Evolutionary conservation across 1,140 invertebrate genomes (phyloP), one percentile per base, ranked within the genome.

Genomic region (Harlomillsia oculata): DNA sequence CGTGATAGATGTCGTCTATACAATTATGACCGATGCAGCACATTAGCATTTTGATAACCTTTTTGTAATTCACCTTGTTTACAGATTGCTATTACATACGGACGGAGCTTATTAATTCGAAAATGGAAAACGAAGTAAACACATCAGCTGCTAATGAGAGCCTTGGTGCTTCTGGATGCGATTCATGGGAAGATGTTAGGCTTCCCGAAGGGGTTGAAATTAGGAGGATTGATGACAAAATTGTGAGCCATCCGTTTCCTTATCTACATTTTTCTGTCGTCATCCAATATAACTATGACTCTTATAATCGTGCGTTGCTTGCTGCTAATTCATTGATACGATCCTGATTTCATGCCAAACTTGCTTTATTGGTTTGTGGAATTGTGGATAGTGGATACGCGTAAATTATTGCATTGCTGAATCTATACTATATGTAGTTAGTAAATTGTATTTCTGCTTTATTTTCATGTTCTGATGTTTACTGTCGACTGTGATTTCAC

Each of bases 1-100:
- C 55, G 32, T 44, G 14, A 25, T 48, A 62, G 26, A 65, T 46
- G 29, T 62, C 53, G 44, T 65, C 64, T 2, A 62, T 28, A 53
- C 64, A 65, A 26, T 41, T 44, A 25, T 62, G 60, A 13, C 64
- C 64, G 30, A 53, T 40, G 13, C 39, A 30, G 8, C n/a, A n/a
- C n/a, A 64, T 26, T 18, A 60, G 37, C 49, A 45, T 55, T 28
- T n/a, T n/a, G n/a, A n/a, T n/a, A n/a, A n/a, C n/a, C n/a, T n/a
- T n/a, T n/a, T n/a, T n/a, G n/a, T n/a, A n/a, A n/a, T 45, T 57
- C n/a, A 23, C 26, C 18, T 37, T 26, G 9, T 28, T 23, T 51
- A 9, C 11, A n/a, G 6, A 16, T 36, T 51, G 21, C 18, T 23
- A 30, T 8, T n/a, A 20, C 40, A 18, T 11, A 8, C 6, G 18